Base-by-base conservation (phyloP, 2,888 invertebrate genomes). In the Escarpia spicata region DNA sequence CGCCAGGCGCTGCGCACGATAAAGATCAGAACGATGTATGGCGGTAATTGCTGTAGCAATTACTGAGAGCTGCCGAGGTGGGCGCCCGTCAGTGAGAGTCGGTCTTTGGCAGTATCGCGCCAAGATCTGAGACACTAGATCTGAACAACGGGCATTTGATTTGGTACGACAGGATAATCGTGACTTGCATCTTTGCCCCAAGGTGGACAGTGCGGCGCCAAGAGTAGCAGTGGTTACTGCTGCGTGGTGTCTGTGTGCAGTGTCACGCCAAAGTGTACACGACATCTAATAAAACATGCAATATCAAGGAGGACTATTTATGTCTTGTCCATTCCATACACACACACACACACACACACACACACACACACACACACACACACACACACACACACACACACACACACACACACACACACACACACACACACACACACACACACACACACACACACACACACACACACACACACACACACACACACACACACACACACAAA, bases 141-240 rank as follows among this genome's bases (percentile, higher is more conserved):
- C 75, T 15, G 75, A 75, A 75, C 75, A 75, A 75, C 75, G 75
- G 75, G 6, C 75, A 75, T 75, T 75, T 75, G 75, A 75, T 75
- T 75, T 19, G 75, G 75, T 26, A 26, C 75, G 75, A 75, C 75
- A 75, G 75, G 75, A 75, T 75, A 26, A 75, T 75, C 75, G 75
- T 75, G 75, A 75, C 75, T 75, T 75, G 75, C 75, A 75, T 75
- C 75, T 75, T 75, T 75, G 75, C 75, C 75, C 75, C 75, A 75
- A 75, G 75, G 75, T 26, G 75, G 75, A 26, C 75, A 1, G 26
- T 26, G 75, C 19, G 26, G 75, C 75, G 75, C 75, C 26, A 75
- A 75, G 1, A 75, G 75, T 75, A 26, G 75, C 75, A 26, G 26
- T 75, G 75, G 19, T 75, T 15, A n/a, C 0, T 75, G 75, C n/a